phyloP scores from a whole-genome alignment of 2,113 vertebrate species.

The Origma solitaria region DNA sequence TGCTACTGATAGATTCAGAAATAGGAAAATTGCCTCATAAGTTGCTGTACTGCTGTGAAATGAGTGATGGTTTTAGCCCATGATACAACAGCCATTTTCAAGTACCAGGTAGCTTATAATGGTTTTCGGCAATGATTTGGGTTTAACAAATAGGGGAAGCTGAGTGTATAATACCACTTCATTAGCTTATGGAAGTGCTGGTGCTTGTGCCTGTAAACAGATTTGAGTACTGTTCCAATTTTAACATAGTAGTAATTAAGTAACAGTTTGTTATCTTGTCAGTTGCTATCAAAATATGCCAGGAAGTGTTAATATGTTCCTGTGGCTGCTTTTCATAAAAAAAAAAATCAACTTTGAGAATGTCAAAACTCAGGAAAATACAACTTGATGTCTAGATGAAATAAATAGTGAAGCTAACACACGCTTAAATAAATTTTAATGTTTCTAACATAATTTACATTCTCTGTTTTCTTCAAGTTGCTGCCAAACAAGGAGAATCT shows the following conservation, averaged over 20 bases:
- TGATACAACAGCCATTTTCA: not conserved
- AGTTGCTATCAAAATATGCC: conserved; percentile 36
- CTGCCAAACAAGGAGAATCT: conserved; percentile 97
- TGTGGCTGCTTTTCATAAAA: not conserved
- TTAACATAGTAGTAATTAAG: not conserved
- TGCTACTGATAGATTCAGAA: not conserved
- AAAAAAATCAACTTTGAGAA: not conserved
- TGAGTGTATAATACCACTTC: not conserved
- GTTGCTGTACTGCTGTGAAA: not conserved
- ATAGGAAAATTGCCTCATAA: not conserved
- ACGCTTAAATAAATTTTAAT: not conserved
- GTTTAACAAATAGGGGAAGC: not conserved
- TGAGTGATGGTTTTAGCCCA: not conserved
- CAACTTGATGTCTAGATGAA: conserved; percentile 13
- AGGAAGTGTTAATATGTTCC: conserved; percentile 30
- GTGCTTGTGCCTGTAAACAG: not conserved
- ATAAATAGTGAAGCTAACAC: not conserved
- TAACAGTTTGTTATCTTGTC: conserved; percentile 49
- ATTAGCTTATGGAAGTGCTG: not conserved
- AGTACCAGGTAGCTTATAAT: not conserved
- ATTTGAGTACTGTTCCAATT: not conserved
- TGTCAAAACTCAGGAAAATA: conserved; percentile 26
- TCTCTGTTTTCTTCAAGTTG: conserved; percentile 77
- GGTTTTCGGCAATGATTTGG: not conserved
- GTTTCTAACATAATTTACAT: not conserved